phyloP scores from a whole-genome alignment of 2,797 vertebrate species.

The Rhinophrynus dorsalis region DNA sequence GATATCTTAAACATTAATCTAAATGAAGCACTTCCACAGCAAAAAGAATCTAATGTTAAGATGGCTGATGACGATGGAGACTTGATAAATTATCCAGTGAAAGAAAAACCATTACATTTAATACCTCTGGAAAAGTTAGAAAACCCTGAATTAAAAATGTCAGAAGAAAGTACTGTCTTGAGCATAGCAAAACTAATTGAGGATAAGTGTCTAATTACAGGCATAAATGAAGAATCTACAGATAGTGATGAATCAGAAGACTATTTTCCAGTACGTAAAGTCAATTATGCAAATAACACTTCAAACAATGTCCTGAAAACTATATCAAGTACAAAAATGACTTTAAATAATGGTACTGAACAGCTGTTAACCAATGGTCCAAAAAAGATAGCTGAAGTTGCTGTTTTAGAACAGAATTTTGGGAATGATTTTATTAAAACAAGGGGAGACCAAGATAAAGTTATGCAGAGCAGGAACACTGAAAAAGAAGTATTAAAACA shows the following conservation, averaged over 20 bases:
- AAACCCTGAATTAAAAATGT: neutral
- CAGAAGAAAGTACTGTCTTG: slow-evolving; percentile 28
- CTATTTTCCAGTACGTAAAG: slow-evolving; percentile 3
- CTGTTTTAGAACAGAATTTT: neutral
- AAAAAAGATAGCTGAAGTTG: neutral
- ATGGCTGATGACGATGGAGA: slow-evolving; percentile 43
- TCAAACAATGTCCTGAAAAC: slow-evolving; percentile 7
- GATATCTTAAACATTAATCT: neutral
- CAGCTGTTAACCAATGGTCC: neutral
- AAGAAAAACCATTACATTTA: neutral
- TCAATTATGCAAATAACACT: neutral
- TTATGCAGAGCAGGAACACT: neutral
- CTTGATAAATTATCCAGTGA: neutral
- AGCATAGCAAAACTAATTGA: neutral
- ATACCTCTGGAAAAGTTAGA: neutral
- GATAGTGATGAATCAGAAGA: slow-evolving; percentile 54
- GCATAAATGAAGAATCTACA: slow-evolving; percentile 1
- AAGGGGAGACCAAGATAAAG: neutral
- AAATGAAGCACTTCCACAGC: neutral
- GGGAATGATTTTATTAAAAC: neutral
- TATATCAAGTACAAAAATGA: neutral
- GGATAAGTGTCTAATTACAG: neutral
- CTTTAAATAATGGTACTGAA: neutral
- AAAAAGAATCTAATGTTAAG: slow-evolving; percentile 4
- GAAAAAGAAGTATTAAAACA: neutral